phyloP scores from a whole-genome alignment of 2,888 invertebrate genomes.

The Eupithecia centaureata region DNA sequence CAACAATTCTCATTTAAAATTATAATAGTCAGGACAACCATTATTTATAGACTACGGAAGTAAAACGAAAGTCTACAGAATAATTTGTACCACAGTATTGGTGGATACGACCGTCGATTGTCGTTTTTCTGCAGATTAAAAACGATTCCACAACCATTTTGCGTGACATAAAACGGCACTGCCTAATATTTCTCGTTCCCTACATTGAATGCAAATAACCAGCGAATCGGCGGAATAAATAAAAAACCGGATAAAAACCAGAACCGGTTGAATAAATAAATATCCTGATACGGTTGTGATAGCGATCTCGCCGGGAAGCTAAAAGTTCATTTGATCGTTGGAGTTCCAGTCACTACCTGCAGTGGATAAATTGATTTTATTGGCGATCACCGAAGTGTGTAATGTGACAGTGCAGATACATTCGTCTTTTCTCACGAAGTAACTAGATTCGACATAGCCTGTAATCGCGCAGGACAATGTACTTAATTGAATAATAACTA shows the following conservation, averaged over 20 bases:
- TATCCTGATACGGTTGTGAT: conserved; percentile 24
- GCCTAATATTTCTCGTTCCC: conserved; percentile 13
- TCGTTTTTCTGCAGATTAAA: conserved; percentile 13
- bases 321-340: conserved; percentile 22
- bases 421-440: background rate
- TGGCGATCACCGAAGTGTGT: background rate
- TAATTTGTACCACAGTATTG: background rate
- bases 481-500: no score
- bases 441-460: background rate
- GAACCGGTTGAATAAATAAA: conserved; percentile 25
- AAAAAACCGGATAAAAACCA: conserved; percentile 18
- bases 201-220: conserved; percentile 26
- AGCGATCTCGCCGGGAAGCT: conserved; percentile 18
- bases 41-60: background rate
- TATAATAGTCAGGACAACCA: background rate
- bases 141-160: conserved; percentile 17
- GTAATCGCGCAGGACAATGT: background rate
- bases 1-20: background rate
- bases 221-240: conserved; percentile 15
- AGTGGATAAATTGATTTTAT: background rate
- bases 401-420: no score
- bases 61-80: background rate
- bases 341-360: conserved; percentile 4
- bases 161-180: conserved; percentile 22
- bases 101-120: background rate